phyloP scores from a whole-genome alignment of 2,113 vertebrate genomes.

The Siphamia tubifer region DNA sequence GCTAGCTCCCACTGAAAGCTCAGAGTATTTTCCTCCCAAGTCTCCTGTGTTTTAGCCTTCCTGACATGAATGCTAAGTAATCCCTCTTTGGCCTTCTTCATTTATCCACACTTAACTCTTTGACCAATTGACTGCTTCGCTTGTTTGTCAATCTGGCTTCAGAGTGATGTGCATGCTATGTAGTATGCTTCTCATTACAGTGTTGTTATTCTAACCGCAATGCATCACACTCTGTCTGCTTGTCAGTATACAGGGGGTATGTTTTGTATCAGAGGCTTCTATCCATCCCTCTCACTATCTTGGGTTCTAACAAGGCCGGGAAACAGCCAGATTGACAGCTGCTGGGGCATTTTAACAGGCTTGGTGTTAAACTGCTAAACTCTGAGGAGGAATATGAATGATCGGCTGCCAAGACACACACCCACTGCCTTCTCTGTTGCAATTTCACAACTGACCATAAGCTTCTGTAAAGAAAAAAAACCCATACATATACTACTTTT shows the following conservation, averaged over 20 bases:
- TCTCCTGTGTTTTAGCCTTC: constrained; percentile 51
- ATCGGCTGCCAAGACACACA: constrained; percentile 64
- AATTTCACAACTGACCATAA: constrained; percentile 45
- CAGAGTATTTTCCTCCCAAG: constrained; percentile 37
- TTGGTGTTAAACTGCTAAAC: constrained; percentile 71
- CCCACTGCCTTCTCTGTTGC: constrained; percentile 27
- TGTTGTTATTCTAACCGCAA: constrained; percentile 13
- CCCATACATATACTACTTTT: background rate
- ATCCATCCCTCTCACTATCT: constrained; percentile 37
- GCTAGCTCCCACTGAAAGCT: constrained; percentile 40
- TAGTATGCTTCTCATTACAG: constrained; percentile 35
- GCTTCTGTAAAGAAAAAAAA: constrained; percentile 19
- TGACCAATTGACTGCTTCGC: constrained; percentile 48
- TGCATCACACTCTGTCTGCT: constrained; percentile 14
- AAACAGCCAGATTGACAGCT: constrained; percentile 71
- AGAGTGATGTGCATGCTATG: constrained; percentile 8
- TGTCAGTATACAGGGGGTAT: constrained; percentile 32
- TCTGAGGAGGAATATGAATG: constrained; percentile 66
- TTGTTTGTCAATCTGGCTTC: constrained; percentile 55
- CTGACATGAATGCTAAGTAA: constrained; percentile 66
- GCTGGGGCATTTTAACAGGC: constrained; percentile 68
- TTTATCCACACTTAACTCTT: constrained; percentile 66
- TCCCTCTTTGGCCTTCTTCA: constrained; percentile 38
- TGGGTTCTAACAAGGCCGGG: constrained; percentile 64
- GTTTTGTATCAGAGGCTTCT: constrained; percentile 49